Evolutionary conservation across 92 coral and sea anemone genomes (phyloP).

Genomic region (Montipora capitata): DNA sequence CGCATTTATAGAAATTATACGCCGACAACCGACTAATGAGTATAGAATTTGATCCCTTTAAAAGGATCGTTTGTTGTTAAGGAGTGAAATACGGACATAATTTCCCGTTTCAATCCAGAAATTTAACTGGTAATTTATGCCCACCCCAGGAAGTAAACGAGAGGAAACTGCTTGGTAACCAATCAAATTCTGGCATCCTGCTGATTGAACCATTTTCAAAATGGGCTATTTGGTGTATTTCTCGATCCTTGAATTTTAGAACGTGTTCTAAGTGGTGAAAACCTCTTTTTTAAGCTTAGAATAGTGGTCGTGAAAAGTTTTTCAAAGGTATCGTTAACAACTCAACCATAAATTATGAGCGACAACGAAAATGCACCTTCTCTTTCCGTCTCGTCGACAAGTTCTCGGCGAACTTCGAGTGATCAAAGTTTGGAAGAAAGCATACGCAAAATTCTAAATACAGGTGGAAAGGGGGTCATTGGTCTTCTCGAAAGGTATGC

Average conservation of each 20-base stretch:
- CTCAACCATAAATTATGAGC: conserved; percentile 19
- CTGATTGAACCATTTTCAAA: conserved; percentile 10
- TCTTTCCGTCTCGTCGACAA: conserved; percentile 67
- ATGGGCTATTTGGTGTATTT: background rate
- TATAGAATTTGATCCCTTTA: too few species aligned
- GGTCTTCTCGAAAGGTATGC: conserved; percentile 83
- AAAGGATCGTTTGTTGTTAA: too few species aligned
- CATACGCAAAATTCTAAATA: conserved; percentile 80
- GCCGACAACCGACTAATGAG: too few species aligned
- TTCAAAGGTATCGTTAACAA: background rate
- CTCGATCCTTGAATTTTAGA: background rate
- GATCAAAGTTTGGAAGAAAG: conserved; percentile 87
- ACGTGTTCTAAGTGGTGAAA: background rate
- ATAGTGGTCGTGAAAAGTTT: background rate
- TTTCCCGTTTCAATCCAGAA: background rate
- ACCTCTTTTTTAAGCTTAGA: background rate
- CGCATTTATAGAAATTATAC: too few species aligned
- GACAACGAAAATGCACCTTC: conserved; percentile 52
- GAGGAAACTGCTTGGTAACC: conserved; percentile 21
- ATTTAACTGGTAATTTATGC: background rate
- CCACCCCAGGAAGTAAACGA: conserved; percentile 27
- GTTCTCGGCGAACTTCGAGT: conserved; percentile 79
- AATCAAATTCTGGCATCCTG: conserved; percentile 35
- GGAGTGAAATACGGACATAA: too few species aligned
- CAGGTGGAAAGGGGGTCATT: conserved; percentile 71